Conservation (phyloP, 2,113 vertebrate species). For the Epinephelus fuscoguttatus region DNA sequence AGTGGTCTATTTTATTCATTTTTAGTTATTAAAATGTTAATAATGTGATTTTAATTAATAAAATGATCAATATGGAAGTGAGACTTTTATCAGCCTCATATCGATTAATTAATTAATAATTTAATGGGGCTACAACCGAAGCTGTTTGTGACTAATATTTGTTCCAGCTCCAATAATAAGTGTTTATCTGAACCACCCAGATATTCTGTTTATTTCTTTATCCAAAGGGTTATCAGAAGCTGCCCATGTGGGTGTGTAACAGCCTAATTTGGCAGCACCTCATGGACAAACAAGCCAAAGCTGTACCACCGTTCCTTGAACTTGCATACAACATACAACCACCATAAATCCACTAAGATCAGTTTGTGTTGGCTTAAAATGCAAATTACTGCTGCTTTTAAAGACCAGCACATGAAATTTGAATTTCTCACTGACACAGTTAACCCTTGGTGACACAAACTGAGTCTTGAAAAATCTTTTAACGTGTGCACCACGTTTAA, state of each 20-base stretch:
- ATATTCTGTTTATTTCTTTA: slow-evolving; percentile 4
- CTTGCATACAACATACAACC: slow-evolving; percentile 7
- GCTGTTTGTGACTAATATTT: not conserved
- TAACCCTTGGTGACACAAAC: no score
- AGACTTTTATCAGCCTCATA: not conserved
- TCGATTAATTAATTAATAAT: no score
- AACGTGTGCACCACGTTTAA: not conserved
- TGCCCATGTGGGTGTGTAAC: not conserved
- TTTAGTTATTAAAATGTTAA: no score
- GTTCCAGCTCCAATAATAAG: not conserved
- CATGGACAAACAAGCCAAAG: slow-evolving; percentile 2
- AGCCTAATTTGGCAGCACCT: not conserved
- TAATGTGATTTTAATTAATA: not conserved
- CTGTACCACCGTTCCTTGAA: not conserved
- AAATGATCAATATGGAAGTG: not conserved
- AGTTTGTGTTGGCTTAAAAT: not conserved
- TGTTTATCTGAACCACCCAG: not conserved
- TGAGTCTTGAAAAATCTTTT: not conserved
- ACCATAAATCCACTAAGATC: slow-evolving; percentile 9
- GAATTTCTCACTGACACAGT: not conserved
- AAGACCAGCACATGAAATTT: not conserved
- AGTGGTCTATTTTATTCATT: no score
- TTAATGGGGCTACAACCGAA: not conserved
- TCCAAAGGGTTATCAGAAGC: not conserved
- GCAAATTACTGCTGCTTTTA: not conserved